Evolutionary conservation across 2,113 vertebrate species (phyloP), one percentile per base, ranked within the genome.

Genomic region (Macrotis lagotis): DNA sequence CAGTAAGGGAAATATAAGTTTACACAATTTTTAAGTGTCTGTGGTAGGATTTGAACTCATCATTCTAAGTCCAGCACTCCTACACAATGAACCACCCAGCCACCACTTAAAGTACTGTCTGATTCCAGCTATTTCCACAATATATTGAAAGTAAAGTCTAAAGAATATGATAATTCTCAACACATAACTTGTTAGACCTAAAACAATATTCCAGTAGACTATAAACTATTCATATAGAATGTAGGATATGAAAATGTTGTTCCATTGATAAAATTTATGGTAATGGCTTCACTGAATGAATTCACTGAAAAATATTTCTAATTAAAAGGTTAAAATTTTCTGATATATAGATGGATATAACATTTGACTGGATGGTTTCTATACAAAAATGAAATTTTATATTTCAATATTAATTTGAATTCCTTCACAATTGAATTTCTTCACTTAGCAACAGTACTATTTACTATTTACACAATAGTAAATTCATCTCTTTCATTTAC

Each of bases 161-260:
- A 97, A 96, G 97, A 98, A 98, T 97, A 97, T 98, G 98, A 98
- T 98, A 98, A 98, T 97, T 98, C 97, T 98, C 96, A 92, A 98
- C 98, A 98, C 98, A 98, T 97, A 98, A 97, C 97, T 98, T 97
- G 95, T 66, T 97, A 98, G 97, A 97, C 97, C n/a, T 90, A 93
- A 95, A 94, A 96, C 93, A 95, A 90, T 97, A 95, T 97, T 97
- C 96, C 97, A 98, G 50, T n/a, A 24, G 19, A 93, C 97, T 97
- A 96, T 89, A 96, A 98, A 97, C 96, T 97, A 96, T 96, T 97
- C 9, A 95, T 94, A 95, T 90, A 97, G 94, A 98, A 97, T 19
- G 37, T 44, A 96, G 98, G 96, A 97, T 93, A 95, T 96, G 88
- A 96, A 95, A 95, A 96, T 96, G 47, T 8, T 47, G 52, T 50